These are phyloP conservation scores for Actinernus sp. DNA, from an alignment of 92 coral and sea anemone genomes.

Conservation along the genomic window DNA sequence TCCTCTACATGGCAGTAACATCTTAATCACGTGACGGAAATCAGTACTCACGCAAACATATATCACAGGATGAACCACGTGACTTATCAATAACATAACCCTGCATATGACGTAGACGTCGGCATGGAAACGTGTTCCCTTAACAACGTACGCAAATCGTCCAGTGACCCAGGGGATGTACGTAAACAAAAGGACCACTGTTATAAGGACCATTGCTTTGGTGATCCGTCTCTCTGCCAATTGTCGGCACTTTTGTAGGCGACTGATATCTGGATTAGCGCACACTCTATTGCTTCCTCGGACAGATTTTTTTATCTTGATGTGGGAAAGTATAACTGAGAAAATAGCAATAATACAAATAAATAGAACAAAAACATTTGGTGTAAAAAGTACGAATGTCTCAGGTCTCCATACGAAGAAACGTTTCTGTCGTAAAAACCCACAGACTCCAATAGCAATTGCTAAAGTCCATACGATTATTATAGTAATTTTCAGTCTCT, in stretches of 20 bases:
- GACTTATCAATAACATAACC: constrained; percentile 24
- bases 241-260: constrained; percentile 4
- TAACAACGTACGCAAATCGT: not conserved
- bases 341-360: constrained; percentile 3
- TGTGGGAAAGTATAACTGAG: constrained; percentile 2
- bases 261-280: not conserved
- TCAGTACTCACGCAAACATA: constrained; percentile 33
- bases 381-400: constrained; percentile 7
- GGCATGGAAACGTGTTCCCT: constrained; percentile 12
- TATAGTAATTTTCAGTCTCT: constrained; percentile 10
- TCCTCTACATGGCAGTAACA: too few species aligned
- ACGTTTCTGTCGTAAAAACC: not conserved
- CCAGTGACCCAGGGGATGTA: constrained; percentile 33
- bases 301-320: constrained; percentile 14
- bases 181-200: constrained; percentile 23
- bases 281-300: not conserved
- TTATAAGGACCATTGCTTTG: constrained; percentile 30
- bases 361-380: constrained; percentile 3
- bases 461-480: constrained; percentile 12
- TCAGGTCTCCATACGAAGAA: constrained; percentile 33
- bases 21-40: constrained; percentile 25
- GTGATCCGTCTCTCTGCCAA: constrained; percentile 15
- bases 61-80: constrained; percentile 28
- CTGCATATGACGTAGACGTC: constrained; percentile 46
- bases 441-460: not conserved